A percentile compares a stretch with the other conserved stretches of the same genome.
Conservation (phyloP, 2,888 invertebrate species). For the Ectobius pallidus region DNA sequence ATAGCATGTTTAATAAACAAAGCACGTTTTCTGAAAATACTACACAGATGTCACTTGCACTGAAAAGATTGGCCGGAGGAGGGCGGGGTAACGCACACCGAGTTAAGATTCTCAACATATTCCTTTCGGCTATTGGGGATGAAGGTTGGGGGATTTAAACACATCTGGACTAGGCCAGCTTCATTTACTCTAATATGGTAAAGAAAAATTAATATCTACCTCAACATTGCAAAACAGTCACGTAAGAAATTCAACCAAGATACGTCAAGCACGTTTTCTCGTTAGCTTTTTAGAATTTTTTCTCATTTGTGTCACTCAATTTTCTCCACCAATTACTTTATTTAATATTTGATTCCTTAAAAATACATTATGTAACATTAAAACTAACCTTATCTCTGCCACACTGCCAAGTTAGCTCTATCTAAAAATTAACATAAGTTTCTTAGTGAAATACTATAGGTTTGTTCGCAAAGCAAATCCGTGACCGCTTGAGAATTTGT, state of each 20-base stretch:
- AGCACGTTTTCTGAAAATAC: slow-evolving; percentile 23
- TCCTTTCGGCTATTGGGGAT: slow-evolving; percentile 23
- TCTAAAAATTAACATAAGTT: too few species aligned
- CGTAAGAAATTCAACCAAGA: not conserved
- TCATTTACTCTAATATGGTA: slow-evolving; percentile 9
- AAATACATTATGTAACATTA: too few species aligned
- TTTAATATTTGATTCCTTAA: too few species aligned
- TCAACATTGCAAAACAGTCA: slow-evolving; percentile 1
- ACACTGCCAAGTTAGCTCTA: too few species aligned
- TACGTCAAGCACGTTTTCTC: not conserved
- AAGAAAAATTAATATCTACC: slow-evolving; percentile 10
- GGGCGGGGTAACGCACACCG: not conserved
- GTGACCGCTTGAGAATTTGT: too few species aligned
- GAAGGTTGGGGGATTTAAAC: slow-evolving; percentile 4
- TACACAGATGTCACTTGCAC: slow-evolving; percentile 27
- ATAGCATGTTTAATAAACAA: slow-evolving; percentile 6
- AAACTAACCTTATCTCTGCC: too few species aligned
- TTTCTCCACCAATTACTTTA: too few species aligned
- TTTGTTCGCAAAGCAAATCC: too few species aligned
- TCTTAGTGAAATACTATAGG: too few species aligned
- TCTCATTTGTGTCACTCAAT: not conserved
- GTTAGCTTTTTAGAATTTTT: not conserved
- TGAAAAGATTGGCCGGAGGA: slow-evolving; percentile 13
- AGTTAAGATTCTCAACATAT: slow-evolving; percentile 21
- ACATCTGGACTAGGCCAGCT: slow-evolving; percentile 22